phyloP scores from a whole-genome alignment of 2,113 vertebrate genomes.

The Benitochromis conjunctus region DNA sequence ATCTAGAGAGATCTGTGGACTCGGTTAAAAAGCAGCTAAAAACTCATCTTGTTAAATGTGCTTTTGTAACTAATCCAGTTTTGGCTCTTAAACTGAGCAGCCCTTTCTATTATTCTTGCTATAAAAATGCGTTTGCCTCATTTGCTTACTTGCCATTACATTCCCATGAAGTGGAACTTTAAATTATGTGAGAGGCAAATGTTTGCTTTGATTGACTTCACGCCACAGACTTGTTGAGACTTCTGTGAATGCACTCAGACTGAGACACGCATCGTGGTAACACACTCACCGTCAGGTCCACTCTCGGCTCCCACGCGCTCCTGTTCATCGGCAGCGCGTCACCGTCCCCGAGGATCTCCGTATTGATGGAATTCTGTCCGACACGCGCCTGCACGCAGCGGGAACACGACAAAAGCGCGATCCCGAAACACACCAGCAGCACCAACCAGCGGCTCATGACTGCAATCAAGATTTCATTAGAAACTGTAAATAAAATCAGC shows the following conservation, averaged over 20 bases:
- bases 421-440: background rate
- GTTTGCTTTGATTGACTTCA: background rate
- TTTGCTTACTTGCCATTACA: background rate
- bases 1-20: background rate
- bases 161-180: background rate
- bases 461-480: background rate
- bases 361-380: constrained; percentile 52
- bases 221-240: background rate
- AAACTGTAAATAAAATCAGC: background rate
- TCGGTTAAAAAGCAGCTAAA: background rate
- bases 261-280: background rate
- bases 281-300: constrained; percentile 33
- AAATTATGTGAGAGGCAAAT: background rate
- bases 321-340: constrained; percentile 32
- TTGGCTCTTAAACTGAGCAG: background rate
- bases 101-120: background rate
- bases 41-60: background rate
- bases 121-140: background rate
- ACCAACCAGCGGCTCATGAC: background rate
- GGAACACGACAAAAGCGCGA: background rate
- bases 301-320: constrained; percentile 40
- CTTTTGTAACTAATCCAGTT: background rate
- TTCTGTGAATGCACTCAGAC: background rate
- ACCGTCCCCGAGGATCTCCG: constrained; percentile 28
- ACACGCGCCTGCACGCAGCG: constrained; percentile 13